A percentile compares a stretch with the other conserved stretches of the same genome.
Conservation (phyloP, 1,140 invertebrate genomes). For the Caenorhabditis inopinata region DNA sequence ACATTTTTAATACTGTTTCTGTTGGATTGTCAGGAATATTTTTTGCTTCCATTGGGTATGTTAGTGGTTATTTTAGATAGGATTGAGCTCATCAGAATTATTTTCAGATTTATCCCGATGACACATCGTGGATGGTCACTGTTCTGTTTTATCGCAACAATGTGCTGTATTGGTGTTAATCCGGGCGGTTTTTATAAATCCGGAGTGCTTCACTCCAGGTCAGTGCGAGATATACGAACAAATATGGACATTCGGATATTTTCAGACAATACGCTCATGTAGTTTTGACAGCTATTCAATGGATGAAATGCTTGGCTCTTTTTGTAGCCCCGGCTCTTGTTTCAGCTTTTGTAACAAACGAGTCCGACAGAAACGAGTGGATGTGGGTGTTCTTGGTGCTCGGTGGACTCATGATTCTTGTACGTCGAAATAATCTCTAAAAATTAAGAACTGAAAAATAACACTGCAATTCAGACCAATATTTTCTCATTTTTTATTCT, state of each 20-base stretch:
- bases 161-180: constrained; percentile 50
- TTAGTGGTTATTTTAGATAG: not conserved
- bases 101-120: constrained; percentile 7
- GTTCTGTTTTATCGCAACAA: not conserved
- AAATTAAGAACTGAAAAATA: not conserved
- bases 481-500: constrained; percentile 55
- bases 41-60: not conserved
- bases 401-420: not conserved
- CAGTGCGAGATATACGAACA: not conserved
- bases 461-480: constrained; percentile 41
- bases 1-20: constrained; percentile 26
- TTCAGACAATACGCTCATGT: constrained; percentile 44
- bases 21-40: constrained; percentile 6
- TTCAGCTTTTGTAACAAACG: constrained; percentile 11
- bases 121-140: not conserved
- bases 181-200: constrained; percentile 60
- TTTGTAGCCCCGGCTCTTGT: constrained; percentile 19
- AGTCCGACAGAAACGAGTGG: constrained; percentile 4
- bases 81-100: not conserved
- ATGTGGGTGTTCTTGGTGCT: constrained; percentile 21
- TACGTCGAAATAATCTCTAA: not conserved
- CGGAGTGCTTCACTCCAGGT: constrained; percentile 54
- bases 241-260: not conserved
- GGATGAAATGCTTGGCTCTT: constrained; percentile 45
- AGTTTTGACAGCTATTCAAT: constrained; percentile 39